Base-by-base conservation (phyloP, 1,140 invertebrate species). In the Drosophila dunni region DNA sequence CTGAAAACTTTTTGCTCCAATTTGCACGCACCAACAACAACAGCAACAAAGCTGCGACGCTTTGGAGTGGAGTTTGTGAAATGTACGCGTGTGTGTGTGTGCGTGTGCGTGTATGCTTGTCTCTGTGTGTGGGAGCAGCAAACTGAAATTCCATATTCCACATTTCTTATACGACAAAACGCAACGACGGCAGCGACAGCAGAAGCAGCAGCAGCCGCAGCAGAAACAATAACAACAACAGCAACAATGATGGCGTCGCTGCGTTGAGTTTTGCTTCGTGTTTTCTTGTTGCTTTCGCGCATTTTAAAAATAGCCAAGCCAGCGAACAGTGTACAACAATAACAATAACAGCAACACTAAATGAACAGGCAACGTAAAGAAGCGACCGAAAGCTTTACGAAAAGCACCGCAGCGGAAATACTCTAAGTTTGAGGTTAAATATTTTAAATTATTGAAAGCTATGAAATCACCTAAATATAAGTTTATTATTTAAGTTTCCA, bases 231-330 rank as follows among this genome's bases (percentile, higher is more conserved):
- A 66, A 36, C 40, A 67, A 46, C 56, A 73, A 61, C 33, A 45
- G 29, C 70, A 75, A 62, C 63, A 67, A 75, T 75, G 60, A 68
- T 69, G 75, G 58, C 66, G 69, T 67, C 69, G 62, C 62, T 86
- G 78, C 78, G 78, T 54, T 75, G 48, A 64, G 62, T 62, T 66
- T 70, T 74, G 77, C 71, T 75, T 68, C 57, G 80, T 77, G 64
- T 74, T 66, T 79, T 86, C 50, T 76, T 82, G 54, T 81, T 86
- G 75, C 62, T 86, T 84, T 86, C 68, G 76, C 65, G 69, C 68
- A 86, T 79, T 85, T 86, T 86, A 86, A 79, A 86, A 86, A 86
- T 86, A 86, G 82, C 82, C 82, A 71, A 60, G 60, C 73, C 80
- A 82, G 79, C 71, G 54, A 78, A 66, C 64, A 78, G 68, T 50